Percentiles rank a stretch among this genome's conserved stretches.
These are phyloP conservation scores for Globia sparganii DNA, from an alignment of 2,888 invertebrate species.

Conservation along the genomic window DNA sequence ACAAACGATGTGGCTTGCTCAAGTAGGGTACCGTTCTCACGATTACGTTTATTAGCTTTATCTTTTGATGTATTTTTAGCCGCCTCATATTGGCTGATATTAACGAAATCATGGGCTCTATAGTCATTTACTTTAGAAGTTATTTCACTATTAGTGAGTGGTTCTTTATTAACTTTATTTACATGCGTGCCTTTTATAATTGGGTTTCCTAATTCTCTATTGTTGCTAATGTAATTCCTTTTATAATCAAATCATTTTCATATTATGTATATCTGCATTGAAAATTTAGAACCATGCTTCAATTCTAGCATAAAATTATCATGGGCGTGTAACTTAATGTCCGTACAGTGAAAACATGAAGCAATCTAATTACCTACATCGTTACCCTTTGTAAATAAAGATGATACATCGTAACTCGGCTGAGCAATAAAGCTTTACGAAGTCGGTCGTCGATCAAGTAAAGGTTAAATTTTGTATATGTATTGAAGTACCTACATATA, in stretches of 20 bases:
- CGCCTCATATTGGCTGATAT: constrained; percentile 41
- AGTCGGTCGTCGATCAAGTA: constrained; percentile 50
- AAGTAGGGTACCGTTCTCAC: constrained; percentile 61
- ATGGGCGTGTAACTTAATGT: constrained; percentile 41
- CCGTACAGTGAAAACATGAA: constrained; percentile 47
- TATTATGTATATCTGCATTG: constrained; percentile 17
- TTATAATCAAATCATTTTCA: constrained; percentile 17
- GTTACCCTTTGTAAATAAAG: constrained; percentile 62
- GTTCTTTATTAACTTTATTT: constrained; percentile 23
- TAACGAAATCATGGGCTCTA: constrained; percentile 37
- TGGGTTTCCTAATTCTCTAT: constrained; percentile 14
- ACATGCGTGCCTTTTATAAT: constrained; percentile 21
- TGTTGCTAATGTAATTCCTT: constrained; percentile 11
- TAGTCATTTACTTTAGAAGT: constrained; percentile 3
- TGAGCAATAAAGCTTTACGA: constrained; percentile 48
- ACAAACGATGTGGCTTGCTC: constrained; percentile 50
- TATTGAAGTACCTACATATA: constrained; percentile 23
- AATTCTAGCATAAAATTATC: constrained; percentile 31
- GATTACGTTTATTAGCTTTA: constrained; percentile 59
- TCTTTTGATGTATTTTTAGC: constrained; percentile 55
- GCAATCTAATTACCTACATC: constrained; percentile 63
- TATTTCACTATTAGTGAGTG: constrained; percentile 11
- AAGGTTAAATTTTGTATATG: constrained; percentile 58
- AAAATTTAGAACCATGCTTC: background rate
- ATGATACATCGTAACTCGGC: constrained; percentile 32